Base-by-base conservation (phyloP, 2,888 invertebrate species). In the Torymus texanus region DNA sequence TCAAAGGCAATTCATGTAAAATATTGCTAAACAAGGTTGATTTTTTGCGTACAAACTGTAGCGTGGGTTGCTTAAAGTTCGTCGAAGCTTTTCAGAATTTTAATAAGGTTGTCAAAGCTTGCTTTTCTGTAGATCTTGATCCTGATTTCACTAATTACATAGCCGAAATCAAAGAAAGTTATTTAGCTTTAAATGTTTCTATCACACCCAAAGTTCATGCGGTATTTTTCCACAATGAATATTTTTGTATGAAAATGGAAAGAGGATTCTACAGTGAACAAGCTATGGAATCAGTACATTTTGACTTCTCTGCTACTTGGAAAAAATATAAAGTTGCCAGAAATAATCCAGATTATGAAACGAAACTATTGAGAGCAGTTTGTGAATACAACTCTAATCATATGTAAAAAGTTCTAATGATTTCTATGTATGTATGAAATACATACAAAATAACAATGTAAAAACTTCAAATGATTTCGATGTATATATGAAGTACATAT, bases 191-290 rank as follows among this genome's bases (percentile, higher is more conserved):
- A 16, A 21, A 58, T 61, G 66, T 65, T 50, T 62, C 72, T 13
- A 21, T 78, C n/a, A 78, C 67, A n/a, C 78, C 78, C 2, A 76
- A 76, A 73, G 66, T 78, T 21, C 73, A 70, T 29, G 53, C 70
- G 2, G 24, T 70, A 16, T 76, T 76, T 53, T 76, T 61, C 18
- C 75, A 67, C 18, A 55, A 67, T 8, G 10, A n/a, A 16, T 16
- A 65, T n/a, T 71, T 71, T 71, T 77, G 77, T 63, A 2, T 18
- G 10, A 53, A 58, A 56, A 12, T 18, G 12, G 62, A 70, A 8
- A 61, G 0, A 2, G 62, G 65, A 3, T 62, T 70, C 11, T 71
- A 71, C 21, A 71, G 68, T 21, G 68, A 77, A 53, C 77, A 77
- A 59, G 53, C 71, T 58, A 58, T 70, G 29, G 58, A 75, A 50